Evolutionary conservation across 2,888 invertebrate species (phyloP).

Genomic region (Stenurella melanura): DNA sequence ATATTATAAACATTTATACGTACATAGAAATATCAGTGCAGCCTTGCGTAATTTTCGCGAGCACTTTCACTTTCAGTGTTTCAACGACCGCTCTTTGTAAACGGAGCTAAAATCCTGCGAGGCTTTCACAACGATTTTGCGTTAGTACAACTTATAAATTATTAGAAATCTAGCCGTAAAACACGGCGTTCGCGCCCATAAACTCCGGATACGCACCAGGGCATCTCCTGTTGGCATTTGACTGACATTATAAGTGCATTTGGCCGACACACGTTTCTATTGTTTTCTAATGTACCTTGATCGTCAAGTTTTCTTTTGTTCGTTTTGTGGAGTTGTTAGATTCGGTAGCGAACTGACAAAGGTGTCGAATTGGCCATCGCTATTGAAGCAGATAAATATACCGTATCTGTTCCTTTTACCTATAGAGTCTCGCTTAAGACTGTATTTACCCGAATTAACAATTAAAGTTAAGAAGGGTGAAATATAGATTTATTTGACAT

Average conservation of each 20-base stretch:
- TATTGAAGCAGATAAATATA: too few species aligned
- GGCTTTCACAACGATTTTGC: constrained; percentile 12
- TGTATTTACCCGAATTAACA: too few species aligned
- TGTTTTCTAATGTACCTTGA: constrained; percentile 21
- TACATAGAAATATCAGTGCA: not conserved
- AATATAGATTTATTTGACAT: too few species aligned
- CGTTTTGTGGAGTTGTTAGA: not conserved
- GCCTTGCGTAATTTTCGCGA: constrained; percentile 41
- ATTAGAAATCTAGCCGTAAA: not conserved
- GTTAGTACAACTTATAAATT: not conserved
- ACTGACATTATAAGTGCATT: constrained; percentile 4
- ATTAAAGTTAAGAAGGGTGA: too few species aligned
- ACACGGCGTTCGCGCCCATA: not conserved
- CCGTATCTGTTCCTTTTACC: too few species aligned
- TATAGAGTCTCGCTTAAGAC: too few species aligned
- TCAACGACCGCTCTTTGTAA: not conserved
- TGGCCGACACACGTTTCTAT: not conserved
- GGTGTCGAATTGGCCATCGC: too few species aligned
- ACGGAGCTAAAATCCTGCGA: constrained; percentile 10
- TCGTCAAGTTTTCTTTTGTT: constrained; percentile 15
- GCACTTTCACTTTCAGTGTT: constrained; percentile 37
- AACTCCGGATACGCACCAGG: not conserved
- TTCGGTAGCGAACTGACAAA: too few species aligned
- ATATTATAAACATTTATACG: not conserved
- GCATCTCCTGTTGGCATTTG: not conserved